These are phyloP conservation scores for Metridium senile DNA, from an alignment of 92 coral and sea anemone species.

Conservation along the genomic window DNA sequence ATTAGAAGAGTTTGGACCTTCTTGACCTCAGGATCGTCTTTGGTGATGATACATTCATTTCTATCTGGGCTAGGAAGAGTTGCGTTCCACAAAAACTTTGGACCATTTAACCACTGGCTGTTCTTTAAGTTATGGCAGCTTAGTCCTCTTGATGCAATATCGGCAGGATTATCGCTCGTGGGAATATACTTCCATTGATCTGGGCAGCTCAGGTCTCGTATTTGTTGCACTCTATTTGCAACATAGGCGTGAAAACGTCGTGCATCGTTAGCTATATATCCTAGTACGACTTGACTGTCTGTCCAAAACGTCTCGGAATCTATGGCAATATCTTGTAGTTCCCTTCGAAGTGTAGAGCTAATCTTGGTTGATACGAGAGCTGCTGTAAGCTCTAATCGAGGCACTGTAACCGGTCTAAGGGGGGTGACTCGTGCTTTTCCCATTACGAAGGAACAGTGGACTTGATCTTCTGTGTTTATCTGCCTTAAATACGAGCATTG, in stretches of 20 bases:
- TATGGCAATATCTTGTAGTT: slow-evolving; percentile 4
- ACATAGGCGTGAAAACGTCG: slow-evolving; percentile 46
- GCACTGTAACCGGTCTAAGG: slow-evolving; percentile 37
- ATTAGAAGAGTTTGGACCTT: slow-evolving; percentile 30
- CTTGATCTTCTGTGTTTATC: slow-evolving; percentile 11
- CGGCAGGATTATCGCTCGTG: slow-evolving; percentile 47
- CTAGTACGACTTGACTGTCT: slow-evolving; percentile 51
- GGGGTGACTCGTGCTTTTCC: slow-evolving; percentile 56
- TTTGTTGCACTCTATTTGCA: slow-evolving; percentile 50
- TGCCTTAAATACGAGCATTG: slow-evolving; percentile 47
- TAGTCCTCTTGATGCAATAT: slow-evolving; percentile 49
- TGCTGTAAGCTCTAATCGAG: slow-evolving; percentile 48
- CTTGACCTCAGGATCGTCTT: slow-evolving; percentile 56
- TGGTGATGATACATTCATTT: slow-evolving; percentile 1
- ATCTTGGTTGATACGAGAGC: slow-evolving; percentile 42
- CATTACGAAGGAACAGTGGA: slow-evolving; percentile 53
- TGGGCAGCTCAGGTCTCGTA: slow-evolving; percentile 24
- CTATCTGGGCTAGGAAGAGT: neutral
- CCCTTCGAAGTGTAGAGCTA: slow-evolving; percentile 17
- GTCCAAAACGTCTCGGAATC: slow-evolving; percentile 36
- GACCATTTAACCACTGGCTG: slow-evolving; percentile 41
- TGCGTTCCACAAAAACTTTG: slow-evolving; percentile 37
- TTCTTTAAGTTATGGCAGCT: slow-evolving; percentile 23
- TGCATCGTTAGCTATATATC: slow-evolving; percentile 47
- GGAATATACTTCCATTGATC: slow-evolving; percentile 43